Base-by-base conservation (phyloP, 1,140 invertebrate genomes). In the Eupeodes corollae region DNA sequence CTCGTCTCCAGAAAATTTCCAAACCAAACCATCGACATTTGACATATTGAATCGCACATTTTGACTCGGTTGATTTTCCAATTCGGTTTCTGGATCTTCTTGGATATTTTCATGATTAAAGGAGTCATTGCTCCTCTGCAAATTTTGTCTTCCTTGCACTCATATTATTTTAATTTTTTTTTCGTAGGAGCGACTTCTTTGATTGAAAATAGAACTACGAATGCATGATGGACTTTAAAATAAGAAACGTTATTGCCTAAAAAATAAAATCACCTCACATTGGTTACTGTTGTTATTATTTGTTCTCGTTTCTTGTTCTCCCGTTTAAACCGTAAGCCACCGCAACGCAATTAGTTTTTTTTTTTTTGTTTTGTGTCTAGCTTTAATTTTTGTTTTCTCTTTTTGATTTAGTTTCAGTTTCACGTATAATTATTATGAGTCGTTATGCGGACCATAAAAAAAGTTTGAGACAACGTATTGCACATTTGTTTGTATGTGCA, bases 1-100 rank as follows among this genome's bases (percentile, higher is more conserved):
- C 10, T 46, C 50, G 10, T 59, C 53, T 1, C 55, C 55, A 32
- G 48, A 50, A 33, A 58, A 62, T 10, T 40, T 19, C 10, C n/a
- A n/a, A n/a, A n/a, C n/a, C n/a, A n/a, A n/a, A n/a, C n/a, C n/a
- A n/a, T 57, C 56, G 12, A 57, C 51, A 19, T 61, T 55, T 11
- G 8, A 10, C 12, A 42, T 19, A 42, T 42, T 42, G 10, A 41
- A 13, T 41, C 15, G 33, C 9, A 34, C n/a, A 34, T 34, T 34
- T n/a, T 34, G 33, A 10, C n/a, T n/a, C 9, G 9, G 9, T 34
- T 34, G 9, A 34, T 34, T n/a, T 9, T 34, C 9, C n/a, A 34
- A 9, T 34, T 34, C 33, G n/a, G 9, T 34, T n/a, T 9, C 33
- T 10, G 9, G 33, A 9, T 9, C n/a, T 9, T 9, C 9, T 34